phyloP scores from a whole-genome alignment of 2,888 invertebrate genomes.

The Andrena haemorrhoa region DNA sequence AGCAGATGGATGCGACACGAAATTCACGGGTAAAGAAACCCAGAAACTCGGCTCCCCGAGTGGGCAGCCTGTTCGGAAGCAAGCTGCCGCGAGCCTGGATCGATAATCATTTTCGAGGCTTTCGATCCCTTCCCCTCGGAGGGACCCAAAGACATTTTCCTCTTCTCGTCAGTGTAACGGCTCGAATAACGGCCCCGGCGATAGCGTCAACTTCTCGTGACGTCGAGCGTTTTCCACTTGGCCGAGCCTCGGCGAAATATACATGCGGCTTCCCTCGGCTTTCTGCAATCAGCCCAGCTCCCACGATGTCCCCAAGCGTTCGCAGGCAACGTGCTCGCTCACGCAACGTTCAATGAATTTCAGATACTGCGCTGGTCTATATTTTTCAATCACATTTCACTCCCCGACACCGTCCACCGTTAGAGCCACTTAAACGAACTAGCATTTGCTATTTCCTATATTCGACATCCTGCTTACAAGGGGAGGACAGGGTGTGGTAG shows the following conservation, averaged over 20 bases:
- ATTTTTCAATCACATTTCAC: neutral
- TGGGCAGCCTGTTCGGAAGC: neutral
- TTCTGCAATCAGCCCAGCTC: constrained; percentile 24
- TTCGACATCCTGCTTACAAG: neutral
- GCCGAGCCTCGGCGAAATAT: constrained; percentile 69
- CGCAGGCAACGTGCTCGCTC: constrained; percentile 19
- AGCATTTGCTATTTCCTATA: neutral
- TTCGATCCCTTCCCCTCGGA: constrained; percentile 26
- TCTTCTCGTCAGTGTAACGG: constrained; percentile 62
- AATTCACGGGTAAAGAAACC: neutral
- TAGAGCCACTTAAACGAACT: neutral
- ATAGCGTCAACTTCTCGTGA: constrained; percentile 74
- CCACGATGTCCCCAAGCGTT: neutral
- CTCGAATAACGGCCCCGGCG: constrained; percentile 59
- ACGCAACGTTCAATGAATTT: constrained; percentile 32
- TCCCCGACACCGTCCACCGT: neutral
- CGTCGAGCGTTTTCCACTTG: constrained; percentile 77
- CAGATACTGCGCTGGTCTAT: neutral
- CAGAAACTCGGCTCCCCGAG: neutral
- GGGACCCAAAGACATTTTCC: constrained; percentile 54
- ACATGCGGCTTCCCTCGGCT: constrained; percentile 35
- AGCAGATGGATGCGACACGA: neutral
- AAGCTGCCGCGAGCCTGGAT: constrained; percentile 10
- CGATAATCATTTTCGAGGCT: constrained; percentile 44
- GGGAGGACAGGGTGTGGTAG: too few relatives aligned